These are phyloP conservation scores for Zapus hudsonius DNA, from an alignment of 2,113 vertebrate genomes.

Conservation along the genomic window DNA sequence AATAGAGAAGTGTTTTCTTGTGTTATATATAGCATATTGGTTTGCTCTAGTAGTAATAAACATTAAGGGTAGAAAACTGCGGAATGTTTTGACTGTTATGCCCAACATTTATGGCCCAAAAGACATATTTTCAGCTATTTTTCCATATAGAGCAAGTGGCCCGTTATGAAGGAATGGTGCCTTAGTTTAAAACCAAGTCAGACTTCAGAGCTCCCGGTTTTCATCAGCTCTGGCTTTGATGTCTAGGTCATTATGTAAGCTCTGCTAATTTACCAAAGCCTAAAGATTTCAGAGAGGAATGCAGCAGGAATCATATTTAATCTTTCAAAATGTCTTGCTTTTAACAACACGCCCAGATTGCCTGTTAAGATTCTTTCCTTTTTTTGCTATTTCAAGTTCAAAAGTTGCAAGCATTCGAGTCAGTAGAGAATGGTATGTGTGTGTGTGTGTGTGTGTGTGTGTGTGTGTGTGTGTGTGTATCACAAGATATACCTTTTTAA, in stretches of 20 bases:
- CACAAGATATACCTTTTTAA: not conserved
- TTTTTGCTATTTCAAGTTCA: not conserved
- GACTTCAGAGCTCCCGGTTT: not conserved
- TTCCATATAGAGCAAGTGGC: not conserved
- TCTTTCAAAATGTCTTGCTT: not conserved
- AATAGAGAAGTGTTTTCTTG: slow-evolving; percentile 52
- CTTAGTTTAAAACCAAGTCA: not conserved
- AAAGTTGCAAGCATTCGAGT: not conserved
- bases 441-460: no score
- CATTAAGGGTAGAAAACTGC: slow-evolving; percentile 29
- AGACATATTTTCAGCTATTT: slow-evolving; percentile 36
- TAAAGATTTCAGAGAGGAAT: not conserved
- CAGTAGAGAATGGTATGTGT: not conserved
- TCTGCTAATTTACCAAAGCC: not conserved
- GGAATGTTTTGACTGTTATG: slow-evolving; percentile 64
- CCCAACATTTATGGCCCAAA: slow-evolving; percentile 54
- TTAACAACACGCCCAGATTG: not conserved
- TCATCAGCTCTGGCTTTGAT: not conserved
- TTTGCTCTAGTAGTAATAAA: slow-evolving; percentile 61
- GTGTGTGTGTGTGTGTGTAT: no score
- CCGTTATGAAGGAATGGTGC: not conserved
- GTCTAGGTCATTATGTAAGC: not conserved
- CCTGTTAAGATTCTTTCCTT: no score
- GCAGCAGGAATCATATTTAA: not conserved
- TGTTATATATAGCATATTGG: slow-evolving; percentile 43